Evolutionary conservation across 2,888 invertebrate genomes (phyloP), one percentile per base, ranked within the genome.

Genomic region (Aspidapion aeneum): DNA sequence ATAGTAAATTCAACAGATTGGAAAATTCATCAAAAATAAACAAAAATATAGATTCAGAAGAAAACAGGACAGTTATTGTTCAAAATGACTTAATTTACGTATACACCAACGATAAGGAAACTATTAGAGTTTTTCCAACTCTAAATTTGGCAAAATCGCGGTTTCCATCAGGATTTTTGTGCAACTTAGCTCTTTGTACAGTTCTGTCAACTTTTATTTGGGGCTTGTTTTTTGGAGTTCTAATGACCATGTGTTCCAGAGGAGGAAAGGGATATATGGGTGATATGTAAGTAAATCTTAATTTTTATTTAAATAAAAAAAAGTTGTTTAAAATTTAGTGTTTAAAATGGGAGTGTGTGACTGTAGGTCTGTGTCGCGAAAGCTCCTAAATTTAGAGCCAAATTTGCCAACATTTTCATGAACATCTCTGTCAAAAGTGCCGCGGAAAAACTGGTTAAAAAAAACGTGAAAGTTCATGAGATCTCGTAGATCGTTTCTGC

Each of bases 131-230:
- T 21, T 21, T 58, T 22, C 61, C 64, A 1, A 66, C 57, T 57
- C 54, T 68, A 35, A 51, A 65, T 19, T 48, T 61, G 35, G 71
- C 70, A 21, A 68, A 62, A 51, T 51, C 64, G 1, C 55, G 66
- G 12, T 75, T 74, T 70, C 68, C 70, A 1, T 19, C 62, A 5
- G 61, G 59, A 22, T 57, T 50, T 20, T 58, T 63, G 50, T 77
- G 77, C 62, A 68, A 74, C 60, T 72, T 69, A 56, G 71, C 71
- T 18, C 66, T 73, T 49, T 73, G 73, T 61, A 61, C 69, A 3
- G 72, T 74, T 16, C 59, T 77, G 56, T 59, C 71, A 52, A 72
- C 72, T 1, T 66, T 73, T 61, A 72, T 77, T 49, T 61, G 72
- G 55, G 70, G 71, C 2, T 58, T 72, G 12, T 69, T 75, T 51